phyloP scores from a whole-genome alignment of 2,797 vertebrate genomes.

The Hydrophis major region DNA sequence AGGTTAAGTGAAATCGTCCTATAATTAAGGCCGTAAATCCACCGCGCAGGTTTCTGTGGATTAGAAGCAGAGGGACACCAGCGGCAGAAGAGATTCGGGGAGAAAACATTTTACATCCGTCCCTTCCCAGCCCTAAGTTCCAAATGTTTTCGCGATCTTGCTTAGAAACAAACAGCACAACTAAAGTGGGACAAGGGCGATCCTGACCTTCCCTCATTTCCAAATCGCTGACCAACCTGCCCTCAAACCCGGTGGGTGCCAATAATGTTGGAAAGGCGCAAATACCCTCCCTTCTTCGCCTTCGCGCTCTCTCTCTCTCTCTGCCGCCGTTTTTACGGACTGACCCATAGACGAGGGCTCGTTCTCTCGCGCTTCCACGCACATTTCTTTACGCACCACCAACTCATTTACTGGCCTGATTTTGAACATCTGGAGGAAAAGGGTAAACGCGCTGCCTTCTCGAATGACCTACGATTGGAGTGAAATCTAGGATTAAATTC shows the following conservation, averaged over 20 bases:
- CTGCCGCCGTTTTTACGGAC: too few species aligned
- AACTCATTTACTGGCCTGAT: neutral
- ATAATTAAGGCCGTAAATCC: constrained; percentile 53
- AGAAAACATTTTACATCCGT: neutral
- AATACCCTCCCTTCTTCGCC: neutral
- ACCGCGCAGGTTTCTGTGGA: constrained; percentile 40
- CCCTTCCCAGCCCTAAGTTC: neutral
- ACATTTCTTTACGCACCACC: neutral
- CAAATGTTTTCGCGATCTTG: constrained; percentile 10
- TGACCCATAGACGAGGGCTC: too few species aligned
- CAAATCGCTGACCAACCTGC: constrained; percentile 30
- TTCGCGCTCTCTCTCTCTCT: neutral
- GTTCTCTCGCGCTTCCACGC: neutral
- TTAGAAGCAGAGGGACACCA: constrained; percentile 1
- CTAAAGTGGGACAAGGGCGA: constrained; percentile 34
- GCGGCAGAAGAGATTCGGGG: neutral
- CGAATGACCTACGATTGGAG: neutral
- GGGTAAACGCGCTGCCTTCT: neutral
- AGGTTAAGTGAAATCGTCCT: constrained; percentile 13
- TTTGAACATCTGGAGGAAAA: neutral
- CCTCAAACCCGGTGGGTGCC: neutral
- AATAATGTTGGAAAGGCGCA: neutral
- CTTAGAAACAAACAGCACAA: constrained; percentile 45
- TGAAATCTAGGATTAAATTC: neutral
- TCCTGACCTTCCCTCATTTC: constrained; percentile 59